Percentiles rank a stretch among this genome's conserved stretches.
These are phyloP conservation scores for Cantharis nigra DNA, from an alignment of 2,888 invertebrate species.

Conservation along the genomic window DNA sequence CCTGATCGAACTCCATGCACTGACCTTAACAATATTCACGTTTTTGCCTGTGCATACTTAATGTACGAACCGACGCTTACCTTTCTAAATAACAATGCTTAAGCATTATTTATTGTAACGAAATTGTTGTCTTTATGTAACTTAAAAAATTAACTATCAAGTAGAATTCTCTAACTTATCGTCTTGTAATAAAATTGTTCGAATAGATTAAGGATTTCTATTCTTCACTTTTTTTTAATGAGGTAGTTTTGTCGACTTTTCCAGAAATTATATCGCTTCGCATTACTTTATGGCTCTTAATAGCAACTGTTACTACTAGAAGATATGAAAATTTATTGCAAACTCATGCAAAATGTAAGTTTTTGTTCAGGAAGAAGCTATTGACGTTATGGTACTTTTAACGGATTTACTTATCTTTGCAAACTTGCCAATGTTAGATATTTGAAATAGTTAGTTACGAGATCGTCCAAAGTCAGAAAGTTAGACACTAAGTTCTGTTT, in stretches of 20 bases:
- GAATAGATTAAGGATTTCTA: not conserved
- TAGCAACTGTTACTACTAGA: not conserved
- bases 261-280: not conserved
- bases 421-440: not conserved
- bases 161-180: not conserved
- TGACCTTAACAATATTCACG: conserved; percentile 1
- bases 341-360: not conserved
- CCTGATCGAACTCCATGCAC: not conserved
- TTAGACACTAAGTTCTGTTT: not conserved
- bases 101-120: not conserved
- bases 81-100: not conserved
- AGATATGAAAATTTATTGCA: not conserved
- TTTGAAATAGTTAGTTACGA: not conserved
- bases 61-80: not conserved
- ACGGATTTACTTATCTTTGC: not conserved
- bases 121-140: not conserved
- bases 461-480: not conserved
- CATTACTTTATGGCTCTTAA: not conserved
- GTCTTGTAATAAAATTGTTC: not conserved
- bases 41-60: not conserved
- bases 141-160: not conserved
- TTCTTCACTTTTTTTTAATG: not conserved
- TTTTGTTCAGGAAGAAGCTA: not conserved
- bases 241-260: not conserved
- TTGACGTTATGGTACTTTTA: not conserved